phyloP scores from a whole-genome alignment of 2,888 invertebrate genomes.

The Aromia moschata region DNA sequence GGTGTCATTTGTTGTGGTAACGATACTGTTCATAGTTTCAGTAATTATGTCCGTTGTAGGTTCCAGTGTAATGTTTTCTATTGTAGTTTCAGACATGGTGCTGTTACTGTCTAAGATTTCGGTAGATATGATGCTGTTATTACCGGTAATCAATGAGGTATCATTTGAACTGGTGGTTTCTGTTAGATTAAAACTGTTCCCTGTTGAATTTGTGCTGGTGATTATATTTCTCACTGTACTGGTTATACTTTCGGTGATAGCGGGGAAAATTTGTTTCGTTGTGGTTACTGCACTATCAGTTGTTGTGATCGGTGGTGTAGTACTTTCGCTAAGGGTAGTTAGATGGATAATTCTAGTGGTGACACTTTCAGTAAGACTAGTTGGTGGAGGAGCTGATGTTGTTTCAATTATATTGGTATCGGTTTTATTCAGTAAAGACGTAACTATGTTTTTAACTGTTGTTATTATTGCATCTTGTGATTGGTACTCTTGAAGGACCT shows the following conservation, averaged over 20 bases:
- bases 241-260: not conserved
- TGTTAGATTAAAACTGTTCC: conserved; percentile 10
- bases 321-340: not conserved
- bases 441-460: conserved; percentile 7
- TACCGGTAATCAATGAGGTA: not conserved
- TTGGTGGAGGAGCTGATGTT: not conserved
- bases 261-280: not conserved
- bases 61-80: conserved; percentile 16
- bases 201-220: not conserved
- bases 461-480: too few relatives aligned
- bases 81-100: not conserved
- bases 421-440: not conserved
- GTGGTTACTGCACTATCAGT: not conserved
- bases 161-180: not conserved
- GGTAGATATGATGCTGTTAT: not conserved
- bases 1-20: not conserved
- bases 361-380: too few relatives aligned
- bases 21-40: conserved; percentile 16
- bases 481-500: too few relatives aligned
- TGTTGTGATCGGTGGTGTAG: not conserved
- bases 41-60: conserved; percentile 19
- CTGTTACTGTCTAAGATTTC: conserved; percentile 2
- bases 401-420: not conserved
- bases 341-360: too few relatives aligned
- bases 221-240: not conserved